A percentile compares a stretch with the other conserved stretches of the same genome.
Conservation (phyloP, 1,140 invertebrate genomes). For the Hycleus phaleratus region DNA sequence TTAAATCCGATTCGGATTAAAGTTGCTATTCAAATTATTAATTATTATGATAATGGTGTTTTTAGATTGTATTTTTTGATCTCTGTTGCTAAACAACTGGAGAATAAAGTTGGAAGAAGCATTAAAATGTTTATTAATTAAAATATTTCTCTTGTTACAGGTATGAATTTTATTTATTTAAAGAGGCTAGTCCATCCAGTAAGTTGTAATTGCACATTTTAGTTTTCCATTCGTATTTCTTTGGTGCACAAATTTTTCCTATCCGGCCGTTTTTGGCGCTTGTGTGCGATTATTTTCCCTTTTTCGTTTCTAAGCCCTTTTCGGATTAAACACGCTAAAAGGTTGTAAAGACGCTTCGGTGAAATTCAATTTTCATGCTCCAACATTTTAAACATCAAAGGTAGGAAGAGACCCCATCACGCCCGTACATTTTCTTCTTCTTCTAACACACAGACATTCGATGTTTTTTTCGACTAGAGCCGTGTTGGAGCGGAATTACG, state of each 20-base stretch:
- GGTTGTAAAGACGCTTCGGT: slow-evolving; percentile 30
- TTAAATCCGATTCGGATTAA: slow-evolving; percentile 20
- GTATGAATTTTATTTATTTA: too few species aligned
- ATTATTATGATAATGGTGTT: slow-evolving; percentile 8
- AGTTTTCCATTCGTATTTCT: too few species aligned
- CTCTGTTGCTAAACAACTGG: too few species aligned
- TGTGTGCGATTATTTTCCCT: too few species aligned
- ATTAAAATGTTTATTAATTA: too few species aligned
- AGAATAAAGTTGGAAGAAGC: too few species aligned
- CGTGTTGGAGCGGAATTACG: slow-evolving; percentile 22
- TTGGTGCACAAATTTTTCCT: too few species aligned
- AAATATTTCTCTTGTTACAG: too few species aligned
- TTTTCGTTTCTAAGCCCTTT: slow-evolving; percentile 23
- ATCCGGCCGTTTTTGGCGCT: too few species aligned
- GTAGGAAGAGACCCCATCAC: slow-evolving; percentile 31
- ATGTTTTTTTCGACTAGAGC: background rate
- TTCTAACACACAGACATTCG: too few species aligned
- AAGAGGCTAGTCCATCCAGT: too few species aligned
- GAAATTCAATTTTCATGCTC: slow-evolving; percentile 34
- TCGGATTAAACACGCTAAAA: slow-evolving; percentile 34
- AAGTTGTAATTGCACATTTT: slow-evolving; percentile 22
- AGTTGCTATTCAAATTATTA: background rate
- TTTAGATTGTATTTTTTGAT: too few species aligned
- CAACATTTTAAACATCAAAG: slow-evolving; percentile 33
- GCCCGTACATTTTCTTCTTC: slow-evolving; percentile 13